These are phyloP conservation scores for Anoplolepis gracilipes DNA, from an alignment of 1,140 invertebrate species.

Conservation along the genomic window DNA sequence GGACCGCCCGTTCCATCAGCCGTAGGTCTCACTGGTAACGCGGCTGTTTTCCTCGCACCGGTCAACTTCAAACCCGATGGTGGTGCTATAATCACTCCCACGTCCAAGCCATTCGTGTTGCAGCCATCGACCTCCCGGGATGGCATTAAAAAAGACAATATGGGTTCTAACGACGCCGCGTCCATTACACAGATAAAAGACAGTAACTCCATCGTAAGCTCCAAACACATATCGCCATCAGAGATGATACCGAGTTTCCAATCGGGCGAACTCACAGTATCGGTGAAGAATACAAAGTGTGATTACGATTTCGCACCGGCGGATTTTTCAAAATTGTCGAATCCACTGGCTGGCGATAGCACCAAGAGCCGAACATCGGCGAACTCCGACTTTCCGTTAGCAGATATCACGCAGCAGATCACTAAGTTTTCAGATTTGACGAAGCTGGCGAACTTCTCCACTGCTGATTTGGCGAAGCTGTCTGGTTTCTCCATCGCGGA, in stretches of 20 bases:
- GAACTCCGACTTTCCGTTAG: slow-evolving; percentile 79
- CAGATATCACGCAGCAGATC: slow-evolving; percentile 82
- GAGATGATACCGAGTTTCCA: slow-evolving; percentile 82
- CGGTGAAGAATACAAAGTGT: slow-evolving; percentile 82
- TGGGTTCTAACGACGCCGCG: slow-evolving; percentile 69
- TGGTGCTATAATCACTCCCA: slow-evolving; percentile 77
- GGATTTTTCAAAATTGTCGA: slow-evolving; percentile 80
- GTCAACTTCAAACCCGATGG: slow-evolving; percentile 81
- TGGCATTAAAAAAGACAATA: slow-evolving; percentile 74
- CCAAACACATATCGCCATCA: slow-evolving; percentile 76
- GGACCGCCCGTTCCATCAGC: slow-evolving; percentile 74
- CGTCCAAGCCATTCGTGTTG: slow-evolving; percentile 78
- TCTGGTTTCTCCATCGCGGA: slow-evolving; percentile 82
- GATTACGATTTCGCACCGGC: slow-evolving; percentile 80
- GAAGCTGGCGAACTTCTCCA: slow-evolving; percentile 79
- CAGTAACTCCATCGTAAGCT: slow-evolving; percentile 60
- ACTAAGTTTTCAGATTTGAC: slow-evolving; percentile 79
- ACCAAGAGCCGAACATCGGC: slow-evolving; percentile 72
- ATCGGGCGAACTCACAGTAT: slow-evolving; percentile 83
- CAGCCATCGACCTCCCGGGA: slow-evolving; percentile 80
- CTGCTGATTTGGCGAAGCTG: slow-evolving; percentile 81
- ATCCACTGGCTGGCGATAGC: slow-evolving; percentile 67
- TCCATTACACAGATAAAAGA: slow-evolving; percentile 76
- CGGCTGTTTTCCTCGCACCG: slow-evolving; percentile 81
- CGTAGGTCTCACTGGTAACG: slow-evolving; percentile 76